Conservation (phyloP, 2,888 invertebrate species). For the Tachystola acroxantha region DNA sequence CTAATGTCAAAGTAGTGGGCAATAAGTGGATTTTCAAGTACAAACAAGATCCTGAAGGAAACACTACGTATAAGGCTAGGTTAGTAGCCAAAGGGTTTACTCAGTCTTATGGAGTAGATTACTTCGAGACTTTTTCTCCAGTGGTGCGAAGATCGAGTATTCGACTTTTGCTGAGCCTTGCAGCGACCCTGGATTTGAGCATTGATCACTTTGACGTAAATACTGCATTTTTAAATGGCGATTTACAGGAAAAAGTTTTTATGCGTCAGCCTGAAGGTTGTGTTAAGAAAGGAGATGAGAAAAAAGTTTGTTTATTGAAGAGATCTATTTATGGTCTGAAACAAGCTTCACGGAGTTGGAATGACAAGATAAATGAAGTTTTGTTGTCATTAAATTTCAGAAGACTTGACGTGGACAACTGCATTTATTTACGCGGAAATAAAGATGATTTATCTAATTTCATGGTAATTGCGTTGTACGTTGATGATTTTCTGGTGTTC, state of each 20-base stretch:
- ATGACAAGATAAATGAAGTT: slow-evolving; percentile 11
- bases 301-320: slow-evolving; percentile 11
- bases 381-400: slow-evolving; percentile 3
- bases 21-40: slow-evolving; percentile 13
- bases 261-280: slow-evolving; percentile 7
- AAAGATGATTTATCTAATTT: not conserved
- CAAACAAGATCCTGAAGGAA: slow-evolving; percentile 9
- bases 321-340: slow-evolving; percentile 14
- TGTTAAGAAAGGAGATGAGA: not conserved
- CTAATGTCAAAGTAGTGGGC: slow-evolving; percentile 7
- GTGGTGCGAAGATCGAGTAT: slow-evolving; percentile 11
- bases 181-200: slow-evolving; percentile 3
- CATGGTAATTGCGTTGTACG: slow-evolving; percentile 8
- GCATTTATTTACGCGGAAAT: slow-evolving; percentile 4
- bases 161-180: slow-evolving; percentile 10
- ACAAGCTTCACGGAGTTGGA: slow-evolving; percentile 13
- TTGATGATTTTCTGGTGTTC: slow-evolving; percentile 13
- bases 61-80: slow-evolving; percentile 8
- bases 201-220: slow-evolving; percentile 10
- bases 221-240: slow-evolving; percentile 12
- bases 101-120: slow-evolving; percentile 11
- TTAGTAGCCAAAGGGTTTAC: slow-evolving; percentile 14
- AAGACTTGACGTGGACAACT: slow-evolving; percentile 8
- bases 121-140: slow-evolving; percentile 11
- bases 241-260: slow-evolving; percentile 10